Percentiles rank a stretch among this genome's conserved stretches.
Conservation (phyloP, 2,888 invertebrate genomes). For the Callyntrura sp. region DNA sequence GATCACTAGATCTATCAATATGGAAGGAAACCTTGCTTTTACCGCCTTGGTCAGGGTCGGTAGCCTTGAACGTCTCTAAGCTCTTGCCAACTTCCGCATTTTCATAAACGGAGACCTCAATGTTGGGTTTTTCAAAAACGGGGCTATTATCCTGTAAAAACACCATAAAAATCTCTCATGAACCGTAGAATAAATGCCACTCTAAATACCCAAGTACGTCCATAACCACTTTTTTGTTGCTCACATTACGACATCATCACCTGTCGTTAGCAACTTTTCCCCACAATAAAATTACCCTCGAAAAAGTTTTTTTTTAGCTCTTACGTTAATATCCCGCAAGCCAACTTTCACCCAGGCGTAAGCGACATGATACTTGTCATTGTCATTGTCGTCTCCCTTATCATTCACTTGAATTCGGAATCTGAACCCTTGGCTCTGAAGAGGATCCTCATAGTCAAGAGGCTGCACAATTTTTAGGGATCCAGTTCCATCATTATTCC, state of each 20-base stretch:
- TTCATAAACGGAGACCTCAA: conserved; percentile 96
- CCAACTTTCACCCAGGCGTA: conserved; percentile 98
- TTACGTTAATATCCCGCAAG: conserved; percentile 89
- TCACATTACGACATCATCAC: background rate
- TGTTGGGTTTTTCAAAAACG: conserved; percentile 96
- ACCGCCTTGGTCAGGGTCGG: conserved; percentile 98
- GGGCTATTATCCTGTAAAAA: conserved; percentile 86
- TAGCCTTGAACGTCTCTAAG: conserved; percentile 97
- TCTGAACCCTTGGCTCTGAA: conserved; percentile 97
- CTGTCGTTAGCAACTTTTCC: background rate
- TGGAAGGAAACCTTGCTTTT: conserved; percentile 94
- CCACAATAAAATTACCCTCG: background rate
- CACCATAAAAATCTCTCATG: background rate
- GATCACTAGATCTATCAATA: conserved; percentile 96
- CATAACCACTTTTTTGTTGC: background rate
- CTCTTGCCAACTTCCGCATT: conserved; percentile 96
- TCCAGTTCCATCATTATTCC: conserved; percentile 98
- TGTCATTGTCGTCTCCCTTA: conserved; percentile 97
- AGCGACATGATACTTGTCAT: conserved; percentile 98
- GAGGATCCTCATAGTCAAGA: conserved; percentile 96
- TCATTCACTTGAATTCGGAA: conserved; percentile 98
- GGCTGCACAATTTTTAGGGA: conserved; percentile 98
- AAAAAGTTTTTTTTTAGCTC: conserved; percentile 56
- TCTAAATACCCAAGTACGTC: background rate
- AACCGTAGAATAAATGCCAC: background rate